Base-by-base conservation (phyloP, 2,797 vertebrate genomes). In the Loriculus beryllinus region DNA sequence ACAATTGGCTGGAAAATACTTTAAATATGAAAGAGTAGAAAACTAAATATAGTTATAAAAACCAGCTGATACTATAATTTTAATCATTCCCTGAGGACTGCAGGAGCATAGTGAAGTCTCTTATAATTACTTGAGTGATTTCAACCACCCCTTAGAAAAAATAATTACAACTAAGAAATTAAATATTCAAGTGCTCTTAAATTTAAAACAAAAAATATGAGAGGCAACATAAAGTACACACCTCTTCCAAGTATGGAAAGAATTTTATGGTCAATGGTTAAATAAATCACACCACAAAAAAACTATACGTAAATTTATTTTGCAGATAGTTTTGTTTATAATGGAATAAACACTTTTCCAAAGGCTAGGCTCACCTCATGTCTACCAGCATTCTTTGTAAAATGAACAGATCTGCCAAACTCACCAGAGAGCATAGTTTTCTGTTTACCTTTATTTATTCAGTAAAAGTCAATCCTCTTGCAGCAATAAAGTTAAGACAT, bases 321-420 rank as follows among this genome's bases (percentile, higher is more conserved):
- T 70, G 33, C 31, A 82, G 16, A 31, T 37, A 64, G 5, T 60
- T 72, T 57, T 82, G 9, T 39, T 68, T 81, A 40, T 28, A 82
- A 83, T 14, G 10, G 16, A 78, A 42, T 21, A 81, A 69, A 39
- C 6, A 64, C 8, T 9, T 63, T 57, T 88, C 47, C 68, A 78
- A 70, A 71, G 12, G 19, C 37, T 33, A 29, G 16, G 31, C 12
- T 86, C 6, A 5, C 17, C 14, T 74, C 4, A 1, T 0, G 0
- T 18, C 51, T 89, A 43, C 47, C 48, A 80, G n/a, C 10, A 29
- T 13, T 31, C 19, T 39, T 10, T 40, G 9, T n/a, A 47, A 63
- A 87, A 68, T 2, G 3, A 21, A 35, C 3, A 31, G 43, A 39
- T 40, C 45, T 59, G 33, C 18, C 57, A 71, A 86, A 63, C 47